Conservation (phyloP, 2,888 invertebrate species). For the Orthosia gothica region DNA sequence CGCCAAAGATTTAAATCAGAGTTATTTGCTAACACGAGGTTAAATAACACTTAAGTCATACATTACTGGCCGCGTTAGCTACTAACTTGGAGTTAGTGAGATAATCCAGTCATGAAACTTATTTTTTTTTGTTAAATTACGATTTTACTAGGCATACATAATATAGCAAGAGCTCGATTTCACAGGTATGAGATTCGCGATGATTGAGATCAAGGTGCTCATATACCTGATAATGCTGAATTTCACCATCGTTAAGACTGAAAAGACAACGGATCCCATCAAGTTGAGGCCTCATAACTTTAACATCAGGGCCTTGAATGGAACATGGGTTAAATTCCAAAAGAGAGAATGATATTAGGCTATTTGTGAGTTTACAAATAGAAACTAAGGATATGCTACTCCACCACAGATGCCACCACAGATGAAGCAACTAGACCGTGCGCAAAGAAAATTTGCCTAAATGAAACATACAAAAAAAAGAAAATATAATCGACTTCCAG, state of each 20-base stretch:
- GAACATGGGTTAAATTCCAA: slow-evolving; percentile 39
- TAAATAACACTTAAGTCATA: too few species aligned
- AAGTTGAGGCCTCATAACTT: slow-evolving; percentile 72
- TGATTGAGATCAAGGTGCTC: slow-evolving; percentile 82
- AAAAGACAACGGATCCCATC: slow-evolving; percentile 83
- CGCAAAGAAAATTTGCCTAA: too few species aligned
- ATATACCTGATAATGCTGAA: slow-evolving; percentile 79
- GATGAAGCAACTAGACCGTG: too few species aligned
- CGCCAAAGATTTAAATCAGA: too few species aligned
- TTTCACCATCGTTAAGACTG: slow-evolving; percentile 79
- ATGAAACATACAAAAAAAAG: too few species aligned
- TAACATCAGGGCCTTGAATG: slow-evolving; percentile 66
- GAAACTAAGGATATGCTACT: too few species aligned
- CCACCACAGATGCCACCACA: too few species aligned
- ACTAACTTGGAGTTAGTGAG: too few species aligned
- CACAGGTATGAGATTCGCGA: slow-evolving; percentile 84
- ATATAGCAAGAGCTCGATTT: neutral
- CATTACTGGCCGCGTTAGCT: too few species aligned
- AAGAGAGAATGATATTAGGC: slow-evolving; percentile 18
- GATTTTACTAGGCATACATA: slow-evolving; percentile 1
- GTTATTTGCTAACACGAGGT: too few species aligned
- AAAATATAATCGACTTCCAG: too few species aligned
- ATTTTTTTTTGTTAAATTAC: neutral
- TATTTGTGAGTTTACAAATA: neutral
- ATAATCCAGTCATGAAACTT: too few species aligned